phyloP scores from a whole-genome alignment of 2,888 invertebrate species.

The Lepas anatifera region DNA sequence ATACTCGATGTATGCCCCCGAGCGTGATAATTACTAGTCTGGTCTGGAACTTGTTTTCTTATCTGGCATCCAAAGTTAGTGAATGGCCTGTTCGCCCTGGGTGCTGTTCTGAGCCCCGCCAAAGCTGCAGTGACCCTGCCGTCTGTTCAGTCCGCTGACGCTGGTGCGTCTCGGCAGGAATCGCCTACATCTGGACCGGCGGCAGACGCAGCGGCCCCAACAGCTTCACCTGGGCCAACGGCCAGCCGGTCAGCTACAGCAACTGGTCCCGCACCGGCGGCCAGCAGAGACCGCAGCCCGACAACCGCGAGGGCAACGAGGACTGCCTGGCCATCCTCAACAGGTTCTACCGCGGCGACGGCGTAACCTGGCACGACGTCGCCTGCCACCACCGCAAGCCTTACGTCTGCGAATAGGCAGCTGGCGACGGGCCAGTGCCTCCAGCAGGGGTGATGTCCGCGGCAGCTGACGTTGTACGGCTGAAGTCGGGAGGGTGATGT shows the following conservation, averaged over 20 bases:
- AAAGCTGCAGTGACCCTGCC: too few relatives aligned
- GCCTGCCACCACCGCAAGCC: slow-evolving; percentile 23
- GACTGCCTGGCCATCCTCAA: slow-evolving; percentile 24
- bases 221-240: slow-evolving; percentile 15
- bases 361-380: slow-evolving; percentile 24
- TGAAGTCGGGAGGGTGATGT: too few relatives aligned
- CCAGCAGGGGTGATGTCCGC: not conserved
- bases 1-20: too few relatives aligned
- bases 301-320: slow-evolving; percentile 24
- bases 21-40: too few relatives aligned
- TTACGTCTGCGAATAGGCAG: slow-evolving; percentile 21
- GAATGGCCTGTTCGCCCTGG: too few relatives aligned
- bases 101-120: too few relatives aligned
- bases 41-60: too few relatives aligned
- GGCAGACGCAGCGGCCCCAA: not conserved
- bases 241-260: not conserved
- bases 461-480: not conserved
- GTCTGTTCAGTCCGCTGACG: too few relatives aligned
- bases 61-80: too few relatives aligned
- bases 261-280: slow-evolving; percentile 16
- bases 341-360: slow-evolving; percentile 23
- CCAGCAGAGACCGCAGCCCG: slow-evolving; percentile 18
- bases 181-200: slow-evolving; percentile 12
- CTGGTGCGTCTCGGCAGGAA: not conserved
- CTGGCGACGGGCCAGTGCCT: not conserved